These are phyloP conservation scores for Porites lobata DNA, from an alignment of 92 coral and sea anemone species.

Conservation along the genomic window DNA sequence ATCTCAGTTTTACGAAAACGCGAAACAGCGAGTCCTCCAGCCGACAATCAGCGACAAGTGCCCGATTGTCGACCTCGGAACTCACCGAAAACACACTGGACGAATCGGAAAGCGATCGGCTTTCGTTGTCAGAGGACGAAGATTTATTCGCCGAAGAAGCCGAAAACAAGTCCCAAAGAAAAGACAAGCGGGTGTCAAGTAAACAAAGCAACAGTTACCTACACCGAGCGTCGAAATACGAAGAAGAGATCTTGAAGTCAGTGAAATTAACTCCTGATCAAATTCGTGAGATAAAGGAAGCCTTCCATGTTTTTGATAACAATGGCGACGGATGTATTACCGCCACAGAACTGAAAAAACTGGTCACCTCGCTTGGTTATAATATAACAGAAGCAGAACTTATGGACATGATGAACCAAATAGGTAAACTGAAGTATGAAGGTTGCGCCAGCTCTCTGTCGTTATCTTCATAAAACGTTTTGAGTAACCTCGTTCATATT, in stretches of 20 bases:
- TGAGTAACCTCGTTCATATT: too few relatives aligned
- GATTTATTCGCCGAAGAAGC: conserved; percentile 53
- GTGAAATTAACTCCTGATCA: conserved; percentile 41
- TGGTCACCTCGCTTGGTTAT: conserved; percentile 95
- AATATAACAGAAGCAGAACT: conserved; percentile 98
- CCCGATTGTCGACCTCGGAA: conserved; percentile 56
- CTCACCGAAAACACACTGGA: conserved; percentile 45
- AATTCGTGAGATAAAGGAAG: conserved; percentile 93
- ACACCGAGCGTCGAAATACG: conserved; percentile 16
- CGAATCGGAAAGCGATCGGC: conserved; percentile 76
- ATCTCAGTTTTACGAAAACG: background rate
- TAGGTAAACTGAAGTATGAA: conserved; percentile 62
- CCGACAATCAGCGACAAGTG: conserved; percentile 51
- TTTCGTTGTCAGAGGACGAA: conserved; percentile 74
- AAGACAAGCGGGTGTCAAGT: conserved; percentile 13
- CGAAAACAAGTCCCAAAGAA: conserved; percentile 39
- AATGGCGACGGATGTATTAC: conserved; percentile 97
- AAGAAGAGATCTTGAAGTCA: conserved; percentile 28
- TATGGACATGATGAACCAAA: conserved; percentile 99
- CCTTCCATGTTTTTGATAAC: conserved; percentile 92
- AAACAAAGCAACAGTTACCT: conserved; percentile 14
- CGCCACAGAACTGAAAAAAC: conserved; percentile 90
- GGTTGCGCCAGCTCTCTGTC: too few relatives aligned
- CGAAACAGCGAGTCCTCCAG: conserved; percentile 45
- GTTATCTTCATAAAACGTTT: too few relatives aligned